These are phyloP conservation scores for Bembecia ichneumoniformis DNA, from an alignment of 2,888 invertebrate species.

Conservation along the genomic window DNA sequence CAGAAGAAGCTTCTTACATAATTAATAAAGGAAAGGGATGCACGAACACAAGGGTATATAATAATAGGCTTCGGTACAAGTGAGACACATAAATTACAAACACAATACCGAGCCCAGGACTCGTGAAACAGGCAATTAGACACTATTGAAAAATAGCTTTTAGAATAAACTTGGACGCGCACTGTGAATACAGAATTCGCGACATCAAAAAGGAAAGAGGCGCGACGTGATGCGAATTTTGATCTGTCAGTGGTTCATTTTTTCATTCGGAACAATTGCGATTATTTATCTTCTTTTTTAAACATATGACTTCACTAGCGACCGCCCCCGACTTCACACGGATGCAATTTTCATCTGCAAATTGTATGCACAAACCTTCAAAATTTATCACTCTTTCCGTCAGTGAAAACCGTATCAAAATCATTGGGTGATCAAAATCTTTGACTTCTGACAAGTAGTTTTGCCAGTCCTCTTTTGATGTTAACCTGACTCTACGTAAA, in stretches of 20 bases:
- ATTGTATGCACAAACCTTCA: too few species aligned
- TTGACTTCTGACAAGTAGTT: too few species aligned
- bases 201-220: neutral
- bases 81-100: conserved; percentile 1
- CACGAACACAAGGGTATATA: neutral
- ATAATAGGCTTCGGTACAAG: conserved; percentile 1
- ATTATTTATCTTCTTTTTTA: too few species aligned
- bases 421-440: too few species aligned
- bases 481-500: too few species aligned
- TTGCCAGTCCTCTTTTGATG: too few species aligned
- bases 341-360: too few species aligned
- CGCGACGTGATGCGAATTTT: conserved; percentile 5
- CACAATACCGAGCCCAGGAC: conserved; percentile 2
- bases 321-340: too few species aligned
- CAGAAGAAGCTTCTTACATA: neutral
- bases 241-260: conserved; percentile 1
- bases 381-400: too few species aligned
- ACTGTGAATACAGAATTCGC: conserved; percentile 2
- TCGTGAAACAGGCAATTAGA: conserved; percentile 7
- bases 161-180: conserved; percentile 4
- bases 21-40: conserved; percentile 5
- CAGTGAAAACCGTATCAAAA: too few species aligned
- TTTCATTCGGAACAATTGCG: neutral
- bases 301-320: too few species aligned
- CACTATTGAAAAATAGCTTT: conserved; percentile 9